Percentiles rank a stretch among this genome's conserved stretches.
These are phyloP conservation scores for Pterocles burchelli DNA, from an alignment of 2,113 vertebrate species.

Conservation along the genomic window DNA sequence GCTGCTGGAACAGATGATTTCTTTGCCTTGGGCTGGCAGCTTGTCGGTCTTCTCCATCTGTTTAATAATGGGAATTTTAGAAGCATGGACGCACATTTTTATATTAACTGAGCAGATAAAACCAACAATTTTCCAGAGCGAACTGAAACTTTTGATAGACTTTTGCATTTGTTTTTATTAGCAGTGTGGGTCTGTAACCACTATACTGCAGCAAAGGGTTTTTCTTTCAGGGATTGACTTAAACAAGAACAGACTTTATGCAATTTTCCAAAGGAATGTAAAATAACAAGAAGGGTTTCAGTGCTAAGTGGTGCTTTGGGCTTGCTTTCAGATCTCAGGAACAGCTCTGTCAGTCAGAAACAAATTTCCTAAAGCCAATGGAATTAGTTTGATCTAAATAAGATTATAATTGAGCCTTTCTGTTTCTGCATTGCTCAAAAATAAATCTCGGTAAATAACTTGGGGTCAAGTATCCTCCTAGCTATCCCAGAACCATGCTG, in stretches of 20 bases:
- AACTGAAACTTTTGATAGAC: background rate
- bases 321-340: background rate
- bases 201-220: background rate
- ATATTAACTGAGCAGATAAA: background rate
- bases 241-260: background rate
- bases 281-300: conserved; percentile 13
- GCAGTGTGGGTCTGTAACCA: background rate
- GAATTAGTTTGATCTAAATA: conserved; percentile 45
- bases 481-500: background rate
- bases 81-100: background rate
- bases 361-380: conserved; percentile 6
- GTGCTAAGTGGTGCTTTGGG: background rate
- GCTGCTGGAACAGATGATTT: background rate
- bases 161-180: background rate
- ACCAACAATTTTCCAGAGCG: background rate
- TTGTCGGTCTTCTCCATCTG: background rate
- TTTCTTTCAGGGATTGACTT: background rate
- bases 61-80: background rate
- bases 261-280: conserved; percentile 2
- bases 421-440: background rate
- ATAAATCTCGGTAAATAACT: background rate
- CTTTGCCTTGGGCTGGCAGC: background rate
- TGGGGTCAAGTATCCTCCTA: background rate
- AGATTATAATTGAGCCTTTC: conserved; percentile 32
- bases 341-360: background rate